Evolutionary conservation across 2,113 vertebrate genomes (phyloP), one percentile per base, ranked within the genome.

Genomic region (Sakesphorus luctuosus): DNA sequence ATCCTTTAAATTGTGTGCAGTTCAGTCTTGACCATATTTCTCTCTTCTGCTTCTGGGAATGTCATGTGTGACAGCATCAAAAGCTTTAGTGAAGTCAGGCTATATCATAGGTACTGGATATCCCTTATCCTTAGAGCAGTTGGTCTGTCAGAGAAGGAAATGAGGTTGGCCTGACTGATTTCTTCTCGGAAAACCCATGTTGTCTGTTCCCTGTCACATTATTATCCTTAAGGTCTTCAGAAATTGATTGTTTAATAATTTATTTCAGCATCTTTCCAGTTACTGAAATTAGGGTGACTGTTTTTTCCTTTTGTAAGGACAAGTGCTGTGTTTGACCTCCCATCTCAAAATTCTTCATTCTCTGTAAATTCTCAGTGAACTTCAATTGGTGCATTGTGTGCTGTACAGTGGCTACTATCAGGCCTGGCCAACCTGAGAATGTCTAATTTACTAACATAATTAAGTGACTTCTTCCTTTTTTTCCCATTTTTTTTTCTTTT

Each of bases 231-330:
- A 80, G 18, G 29, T 90, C 67, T 83, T 94, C 69, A 84, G 77
- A 94, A 89, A 83, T 43, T 43, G 58, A 89, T 90, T 81, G 47
- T 59, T 92, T 63, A 86, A 77, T 93, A 84, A 81, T 92, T 95
- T 84, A 14, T 74, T 94, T 77, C 63, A 28, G 18, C 82, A 24
- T 77, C 50, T 90, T 92, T 86, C 63, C 38, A 84, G 43, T 86
- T 88, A 67, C 16, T 83, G 55, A 73, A 94, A 77, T 47, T 18
- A 53, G 19, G 73, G 19, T 36, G 18, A 50, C 43, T 67, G 25
- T 11, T 67, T 74, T 76, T 86, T 49, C 43, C 11, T 26, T 66
- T 83, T 86, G 16, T 69, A 76, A 63, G 43, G 36, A 55, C 11
- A 62, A 19, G 13, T 66, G 6, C 7, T 65, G 10, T 44, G 24